A percentile compares a stretch with the other conserved stretches of the same genome.
Conservation (phyloP, 2,797 vertebrate genomes). For the Gymnoscopelus braueri region DNA sequence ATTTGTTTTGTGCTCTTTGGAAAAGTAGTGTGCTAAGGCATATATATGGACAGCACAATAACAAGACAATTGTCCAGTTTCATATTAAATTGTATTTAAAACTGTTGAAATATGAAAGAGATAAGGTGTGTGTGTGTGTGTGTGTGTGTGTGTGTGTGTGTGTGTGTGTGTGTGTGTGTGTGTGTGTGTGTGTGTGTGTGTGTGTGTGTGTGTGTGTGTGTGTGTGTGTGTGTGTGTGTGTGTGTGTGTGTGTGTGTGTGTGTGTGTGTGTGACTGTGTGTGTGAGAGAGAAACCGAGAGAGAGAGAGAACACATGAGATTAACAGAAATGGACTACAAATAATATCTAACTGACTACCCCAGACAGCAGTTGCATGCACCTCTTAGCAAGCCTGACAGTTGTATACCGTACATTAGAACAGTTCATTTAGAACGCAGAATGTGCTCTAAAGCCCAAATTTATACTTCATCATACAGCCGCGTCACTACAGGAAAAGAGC, state of each 20-base stretch:
- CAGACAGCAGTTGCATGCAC: slow-evolving; percentile 55
- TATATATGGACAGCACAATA: slow-evolving; percentile 25
- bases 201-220: slow-evolving; percentile 21
- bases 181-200: neutral
- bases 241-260: neutral
- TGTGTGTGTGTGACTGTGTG: neutral
- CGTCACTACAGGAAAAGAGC: no score
- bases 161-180: slow-evolving; percentile 2
- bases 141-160: slow-evolving; percentile 51
- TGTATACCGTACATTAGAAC: slow-evolving; percentile 2
- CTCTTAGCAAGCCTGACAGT: slow-evolving; percentile 17
- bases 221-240: slow-evolving; percentile 30
- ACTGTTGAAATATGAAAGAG: slow-evolving; percentile 11
- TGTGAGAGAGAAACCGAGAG: neutral
- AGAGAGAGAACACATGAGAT: slow-evolving; percentile 38
- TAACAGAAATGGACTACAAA: slow-evolving; percentile 5
- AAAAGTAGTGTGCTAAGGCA: slow-evolving; percentile 23
- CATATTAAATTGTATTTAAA: slow-evolving; percentile 23
- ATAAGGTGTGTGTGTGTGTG: slow-evolving; percentile 24
- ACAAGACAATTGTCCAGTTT: slow-evolving; percentile 27
- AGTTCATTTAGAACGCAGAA: neutral
- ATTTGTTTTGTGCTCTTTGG: slow-evolving; percentile 23
- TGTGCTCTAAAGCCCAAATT: neutral
- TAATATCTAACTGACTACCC: slow-evolving; percentile 8
- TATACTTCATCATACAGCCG: no score